Conservation (phyloP, 2,888 invertebrate species). For the Drosophila nr. perissopoda region DNA sequence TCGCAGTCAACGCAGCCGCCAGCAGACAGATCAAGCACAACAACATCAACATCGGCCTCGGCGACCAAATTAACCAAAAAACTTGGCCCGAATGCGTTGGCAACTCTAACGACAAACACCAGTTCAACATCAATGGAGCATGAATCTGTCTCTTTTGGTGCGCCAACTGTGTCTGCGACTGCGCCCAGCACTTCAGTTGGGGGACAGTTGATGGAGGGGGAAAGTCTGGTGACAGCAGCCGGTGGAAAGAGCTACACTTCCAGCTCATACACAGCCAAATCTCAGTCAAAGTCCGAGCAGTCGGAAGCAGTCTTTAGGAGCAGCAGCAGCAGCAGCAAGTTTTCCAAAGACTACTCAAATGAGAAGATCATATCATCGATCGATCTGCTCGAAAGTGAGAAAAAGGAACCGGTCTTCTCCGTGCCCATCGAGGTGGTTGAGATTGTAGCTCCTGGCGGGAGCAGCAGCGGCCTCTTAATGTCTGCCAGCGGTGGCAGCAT, state of each 20-base stretch:
- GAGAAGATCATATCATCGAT: conserved; percentile 80
- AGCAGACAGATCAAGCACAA: conserved; percentile 71
- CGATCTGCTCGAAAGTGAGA: conserved; percentile 81
- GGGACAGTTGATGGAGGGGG: conserved; percentile 12
- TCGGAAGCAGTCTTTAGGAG: conserved; percentile 52
- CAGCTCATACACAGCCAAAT: conserved; percentile 58
- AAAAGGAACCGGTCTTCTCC: conserved; percentile 81
- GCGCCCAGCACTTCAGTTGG: conserved; percentile 28
- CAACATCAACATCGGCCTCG: conserved; percentile 71
- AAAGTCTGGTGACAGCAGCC: conserved; percentile 23
- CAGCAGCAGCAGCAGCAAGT: conserved; percentile 60
- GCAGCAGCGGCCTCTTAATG: conserved; percentile 31
- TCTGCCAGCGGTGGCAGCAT: conserved; percentile 64
- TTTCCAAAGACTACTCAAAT: conserved; percentile 72
- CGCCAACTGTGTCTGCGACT: conserved; percentile 7
- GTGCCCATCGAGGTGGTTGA: conserved; percentile 83
- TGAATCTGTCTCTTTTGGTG: conserved; percentile 65
- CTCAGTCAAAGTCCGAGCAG: conserved; percentile 56
- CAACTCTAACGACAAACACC: conserved; percentile 64
- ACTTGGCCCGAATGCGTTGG: conserved; percentile 68
- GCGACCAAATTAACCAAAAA: conserved; percentile 73
- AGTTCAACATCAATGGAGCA: conserved; percentile 75
- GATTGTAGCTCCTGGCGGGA: conserved; percentile 54
- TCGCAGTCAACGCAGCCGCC: conserved; percentile 29
- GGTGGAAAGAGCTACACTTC: conserved; percentile 53